phyloP scores from a whole-genome alignment of 2,113 vertebrate species.

The Cacatua alba region DNA sequence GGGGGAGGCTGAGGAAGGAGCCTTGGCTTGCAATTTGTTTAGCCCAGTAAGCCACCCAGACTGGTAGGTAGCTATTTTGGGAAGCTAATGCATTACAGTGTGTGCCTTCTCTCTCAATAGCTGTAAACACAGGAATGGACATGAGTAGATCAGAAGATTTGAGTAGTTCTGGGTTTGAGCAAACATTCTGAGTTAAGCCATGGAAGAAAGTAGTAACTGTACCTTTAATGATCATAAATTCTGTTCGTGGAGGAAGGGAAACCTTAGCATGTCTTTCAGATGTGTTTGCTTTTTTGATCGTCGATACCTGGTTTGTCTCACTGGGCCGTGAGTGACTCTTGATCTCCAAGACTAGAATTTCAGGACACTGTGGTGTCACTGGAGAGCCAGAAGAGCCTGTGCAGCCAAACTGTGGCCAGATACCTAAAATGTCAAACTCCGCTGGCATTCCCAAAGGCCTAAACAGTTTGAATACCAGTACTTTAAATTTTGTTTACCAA shows the following conservation, averaged over 20 bases:
- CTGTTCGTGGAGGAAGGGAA: neutral
- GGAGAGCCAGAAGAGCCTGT: neutral
- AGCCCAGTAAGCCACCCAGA: neutral
- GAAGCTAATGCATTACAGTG: neutral
- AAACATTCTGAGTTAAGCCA: neutral
- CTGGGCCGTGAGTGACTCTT: neutral
- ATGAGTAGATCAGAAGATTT: neutral
- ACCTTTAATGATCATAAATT: neutral
- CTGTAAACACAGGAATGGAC: neutral
- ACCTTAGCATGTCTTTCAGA: neutral
- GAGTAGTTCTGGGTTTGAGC: neutral
- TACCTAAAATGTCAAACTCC: neutral
- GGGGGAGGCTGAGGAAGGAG: neutral
- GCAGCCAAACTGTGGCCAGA: neutral
- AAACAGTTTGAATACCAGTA: neutral
- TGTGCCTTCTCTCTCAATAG: neutral
- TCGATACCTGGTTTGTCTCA: neutral
- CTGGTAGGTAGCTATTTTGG: slow-evolving; percentile 48
- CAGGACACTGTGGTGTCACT: neutral
- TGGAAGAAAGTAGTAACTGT: neutral
- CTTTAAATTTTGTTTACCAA: neutral
- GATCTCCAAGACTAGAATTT: neutral
- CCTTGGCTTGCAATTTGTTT: slow-evolving; percentile 12
- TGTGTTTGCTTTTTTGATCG: neutral
- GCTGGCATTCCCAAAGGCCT: neutral